Conservation (phyloP, 92 coral and sea anemone species). For the Umimayanthus chanpuru region DNA sequence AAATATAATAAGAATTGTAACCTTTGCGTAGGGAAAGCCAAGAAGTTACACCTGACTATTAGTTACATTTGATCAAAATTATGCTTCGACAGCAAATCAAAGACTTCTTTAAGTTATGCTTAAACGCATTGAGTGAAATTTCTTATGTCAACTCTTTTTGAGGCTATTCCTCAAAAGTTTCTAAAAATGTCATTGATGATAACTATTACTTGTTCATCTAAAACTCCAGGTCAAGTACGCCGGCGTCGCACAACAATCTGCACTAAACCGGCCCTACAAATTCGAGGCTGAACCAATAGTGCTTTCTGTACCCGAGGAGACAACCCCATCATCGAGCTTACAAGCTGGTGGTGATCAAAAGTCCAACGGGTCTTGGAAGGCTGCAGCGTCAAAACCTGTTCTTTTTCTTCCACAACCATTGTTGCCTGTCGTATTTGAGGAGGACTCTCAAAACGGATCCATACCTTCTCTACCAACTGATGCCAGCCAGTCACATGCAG, state of each 20-base stretch:
- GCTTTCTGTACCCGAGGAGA: constrained; percentile 25
- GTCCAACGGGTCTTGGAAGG: background rate
- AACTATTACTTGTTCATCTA: background rate
- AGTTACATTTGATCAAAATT: too few species aligned
- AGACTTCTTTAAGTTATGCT: too few species aligned
- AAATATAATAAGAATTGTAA: too few species aligned
- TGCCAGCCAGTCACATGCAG: background rate
- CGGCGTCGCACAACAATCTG: constrained; percentile 11
- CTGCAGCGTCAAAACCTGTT: background rate
- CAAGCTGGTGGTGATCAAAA: background rate
- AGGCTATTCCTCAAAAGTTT: background rate
- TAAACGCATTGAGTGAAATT: too few species aligned
- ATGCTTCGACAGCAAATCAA: too few species aligned
- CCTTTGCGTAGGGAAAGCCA: too few species aligned
- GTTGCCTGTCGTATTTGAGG: constrained; percentile 16
- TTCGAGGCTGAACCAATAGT: constrained; percentile 6
- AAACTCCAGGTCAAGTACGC: constrained; percentile 9
- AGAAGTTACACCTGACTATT: too few species aligned
- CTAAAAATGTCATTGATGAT: background rate
- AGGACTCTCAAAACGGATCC: constrained; percentile 14
- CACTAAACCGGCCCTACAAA: background rate
- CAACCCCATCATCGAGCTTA: background rate
- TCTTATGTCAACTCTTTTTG: too few species aligned
- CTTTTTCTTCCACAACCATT: constrained; percentile 15
- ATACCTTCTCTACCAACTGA: constrained; percentile 34